These are phyloP conservation scores for Linnaemya tessellans DNA, from an alignment of 2,888 invertebrate genomes.

Conservation along the genomic window DNA sequence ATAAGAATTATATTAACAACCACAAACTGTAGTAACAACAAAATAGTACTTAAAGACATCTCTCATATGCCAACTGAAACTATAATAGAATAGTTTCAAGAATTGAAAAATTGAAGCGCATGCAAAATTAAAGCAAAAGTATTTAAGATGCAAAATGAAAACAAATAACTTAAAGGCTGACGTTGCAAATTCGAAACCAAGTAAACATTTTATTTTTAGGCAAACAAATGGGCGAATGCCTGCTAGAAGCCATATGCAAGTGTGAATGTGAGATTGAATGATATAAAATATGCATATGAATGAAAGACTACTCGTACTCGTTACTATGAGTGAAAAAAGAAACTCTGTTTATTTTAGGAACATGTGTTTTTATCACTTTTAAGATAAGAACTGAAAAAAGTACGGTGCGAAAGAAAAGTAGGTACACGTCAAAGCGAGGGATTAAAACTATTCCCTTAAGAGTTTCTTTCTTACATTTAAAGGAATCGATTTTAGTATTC, in stretches of 20 bases:
- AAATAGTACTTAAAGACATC: slow-evolving; percentile 26
- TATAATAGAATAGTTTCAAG: neutral
- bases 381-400: neutral
- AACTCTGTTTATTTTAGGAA: neutral
- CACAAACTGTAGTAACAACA: slow-evolving; percentile 10
- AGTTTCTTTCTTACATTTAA: too few relatives aligned
- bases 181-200: neutral
- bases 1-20: slow-evolving; percentile 12
- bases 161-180: slow-evolving; percentile 51
- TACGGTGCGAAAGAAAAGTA: neutral
- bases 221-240: neutral
- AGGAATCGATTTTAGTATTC: too few relatives aligned
- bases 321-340: neutral
- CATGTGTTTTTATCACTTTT: neutral
- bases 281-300: neutral
- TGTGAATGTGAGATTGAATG: neutral
- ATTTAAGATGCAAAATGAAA: slow-evolving; percentile 54
- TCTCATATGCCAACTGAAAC: slow-evolving; percentile 17
- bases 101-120: neutral
- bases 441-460: too few relatives aligned
- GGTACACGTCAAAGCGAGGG: too few relatives aligned
- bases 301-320: slow-evolving; percentile 17
- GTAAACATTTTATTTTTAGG: slow-evolving; percentile 16
- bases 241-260: neutral
- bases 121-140: neutral